Evolutionary conservation across 92 coral and sea anemone species (phyloP).

Genomic region (Porites cylindrica): DNA sequence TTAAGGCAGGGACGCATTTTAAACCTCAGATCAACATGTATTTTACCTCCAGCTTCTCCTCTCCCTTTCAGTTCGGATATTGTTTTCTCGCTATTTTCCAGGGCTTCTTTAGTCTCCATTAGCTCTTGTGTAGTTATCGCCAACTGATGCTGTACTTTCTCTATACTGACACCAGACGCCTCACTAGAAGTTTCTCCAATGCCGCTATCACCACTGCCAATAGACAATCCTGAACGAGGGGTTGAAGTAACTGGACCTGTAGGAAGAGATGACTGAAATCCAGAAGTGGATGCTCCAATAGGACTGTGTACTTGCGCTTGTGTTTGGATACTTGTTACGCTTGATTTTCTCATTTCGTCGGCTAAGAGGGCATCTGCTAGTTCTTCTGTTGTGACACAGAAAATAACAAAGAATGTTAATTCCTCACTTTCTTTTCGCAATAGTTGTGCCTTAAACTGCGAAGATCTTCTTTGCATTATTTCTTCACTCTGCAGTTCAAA

Average conservation of each 20-base stretch:
- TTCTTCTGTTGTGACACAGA: conserved; percentile 67
- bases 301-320: conserved; percentile 78
- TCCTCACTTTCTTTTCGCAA: no score
- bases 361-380: conserved; percentile 91
- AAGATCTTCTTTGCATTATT: no score
- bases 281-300: not conserved
- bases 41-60: conserved; percentile 18
- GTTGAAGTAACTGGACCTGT: conserved; percentile 15
- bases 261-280: not conserved
- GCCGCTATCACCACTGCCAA: conserved; percentile 19
- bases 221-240: conserved; percentile 13
- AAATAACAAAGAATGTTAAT: not conserved
- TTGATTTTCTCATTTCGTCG: conserved; percentile 66
- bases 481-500: no score
- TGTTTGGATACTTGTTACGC: conserved; percentile 54
- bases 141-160: conserved; percentile 62
- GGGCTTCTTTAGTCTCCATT: conserved; percentile 42
- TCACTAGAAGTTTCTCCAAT: conserved; percentile 17
- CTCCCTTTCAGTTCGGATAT: conserved; percentile 6
- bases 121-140: conserved; percentile 57
- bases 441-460: no score
- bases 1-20: not conserved
- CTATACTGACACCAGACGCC: conserved; percentile 46
- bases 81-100: conserved; percentile 40
- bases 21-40: no score